These are phyloP conservation scores for Vicugna pacos DNA, from an alignment of 2,113 vertebrate species.

Conservation along the genomic window DNA sequence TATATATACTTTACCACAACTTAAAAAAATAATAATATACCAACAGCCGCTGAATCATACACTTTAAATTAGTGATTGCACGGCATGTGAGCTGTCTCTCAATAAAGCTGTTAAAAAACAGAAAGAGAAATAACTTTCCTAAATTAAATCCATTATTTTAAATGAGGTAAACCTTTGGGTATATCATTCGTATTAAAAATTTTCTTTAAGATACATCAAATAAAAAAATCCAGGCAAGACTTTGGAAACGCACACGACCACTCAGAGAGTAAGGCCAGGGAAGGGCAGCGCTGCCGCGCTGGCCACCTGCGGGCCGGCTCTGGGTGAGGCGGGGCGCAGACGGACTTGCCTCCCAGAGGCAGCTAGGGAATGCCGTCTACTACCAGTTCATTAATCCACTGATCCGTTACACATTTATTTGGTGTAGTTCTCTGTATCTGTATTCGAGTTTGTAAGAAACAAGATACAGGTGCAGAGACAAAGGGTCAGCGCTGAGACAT, in stretches of 20 bases:
- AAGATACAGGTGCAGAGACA: background rate
- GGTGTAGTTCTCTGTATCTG: background rate
- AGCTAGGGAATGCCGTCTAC: background rate
- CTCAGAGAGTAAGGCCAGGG: fast-evolving
- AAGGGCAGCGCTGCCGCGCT: background rate
- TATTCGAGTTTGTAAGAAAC: background rate
- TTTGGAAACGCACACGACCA: fast-evolving
- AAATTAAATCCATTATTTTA: background rate
- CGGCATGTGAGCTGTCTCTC: background rate
- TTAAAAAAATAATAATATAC: no score
- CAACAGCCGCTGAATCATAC: no score
- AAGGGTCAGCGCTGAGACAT: background rate
- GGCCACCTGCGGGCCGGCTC: background rate
- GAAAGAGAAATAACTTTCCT: background rate
- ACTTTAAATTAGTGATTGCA: background rate
- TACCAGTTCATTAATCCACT: no score
- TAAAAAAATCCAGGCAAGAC: background rate
- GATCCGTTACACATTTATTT: background rate
- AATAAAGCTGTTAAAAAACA: background rate
- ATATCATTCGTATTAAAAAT: background rate
- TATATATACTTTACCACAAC: no score
- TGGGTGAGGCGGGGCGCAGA: background rate
- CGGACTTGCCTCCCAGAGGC: no score
- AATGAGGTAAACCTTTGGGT: background rate
- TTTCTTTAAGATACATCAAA: background rate